A percentile compares a stretch with the other conserved stretches of the same genome.
phyloP scores from a whole-genome alignment of 2,888 invertebrate genomes.

The Volucella zonaria region DNA sequence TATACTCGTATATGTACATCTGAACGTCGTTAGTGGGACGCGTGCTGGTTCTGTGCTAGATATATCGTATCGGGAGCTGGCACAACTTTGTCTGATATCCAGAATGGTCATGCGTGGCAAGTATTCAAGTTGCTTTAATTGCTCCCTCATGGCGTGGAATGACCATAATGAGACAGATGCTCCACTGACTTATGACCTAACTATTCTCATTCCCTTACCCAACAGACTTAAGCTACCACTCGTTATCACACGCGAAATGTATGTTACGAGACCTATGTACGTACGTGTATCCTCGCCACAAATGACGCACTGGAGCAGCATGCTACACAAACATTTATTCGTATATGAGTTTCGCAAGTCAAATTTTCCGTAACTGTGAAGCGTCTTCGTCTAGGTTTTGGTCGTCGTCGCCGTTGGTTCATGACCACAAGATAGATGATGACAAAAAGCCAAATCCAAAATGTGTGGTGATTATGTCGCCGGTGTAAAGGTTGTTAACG shows the following conservation, averaged over 20 bases:
- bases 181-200: conserved; percentile 58
- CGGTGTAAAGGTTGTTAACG: conserved; percentile 68
- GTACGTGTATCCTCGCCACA: not conserved
- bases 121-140: conserved; percentile 37
- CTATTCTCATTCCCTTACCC: conserved; percentile 48
- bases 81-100: not conserved
- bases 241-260: conserved; percentile 41
- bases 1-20: not conserved
- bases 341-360: conserved; percentile 31
- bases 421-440: conserved; percentile 54
- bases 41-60: conserved; percentile 46
- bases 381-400: conserved; percentile 4
- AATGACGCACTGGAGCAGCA: conserved; percentile 47
- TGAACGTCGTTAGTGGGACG: conserved; percentile 58
- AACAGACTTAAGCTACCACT: conserved; percentile 19
- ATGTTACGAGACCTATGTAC: not conserved
- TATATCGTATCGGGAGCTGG: conserved; percentile 17
- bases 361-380: conserved; percentile 60
- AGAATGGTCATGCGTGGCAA: conserved; percentile 35
- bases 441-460: conserved; percentile 66
- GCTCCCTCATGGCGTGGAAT: conserved; percentile 56
- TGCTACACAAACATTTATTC: conserved; percentile 51
- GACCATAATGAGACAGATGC: conserved; percentile 32
- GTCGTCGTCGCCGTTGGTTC: not conserved
- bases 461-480: conserved; percentile 71